Conservation (phyloP, 2,797 vertebrate species). For the Xerus rutilus region DNA sequence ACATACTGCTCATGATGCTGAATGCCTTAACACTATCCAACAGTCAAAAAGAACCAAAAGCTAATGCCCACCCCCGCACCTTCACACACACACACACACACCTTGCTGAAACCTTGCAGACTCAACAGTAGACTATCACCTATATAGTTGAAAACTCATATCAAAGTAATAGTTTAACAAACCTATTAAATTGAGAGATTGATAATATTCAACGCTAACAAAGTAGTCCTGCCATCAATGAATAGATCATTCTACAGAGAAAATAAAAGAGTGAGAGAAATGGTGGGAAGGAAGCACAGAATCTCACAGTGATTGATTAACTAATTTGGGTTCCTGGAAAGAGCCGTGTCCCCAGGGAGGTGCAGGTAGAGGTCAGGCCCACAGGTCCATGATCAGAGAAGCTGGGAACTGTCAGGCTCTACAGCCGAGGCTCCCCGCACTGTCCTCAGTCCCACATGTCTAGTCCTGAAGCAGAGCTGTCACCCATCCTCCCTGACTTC, state of each 20-base stretch:
- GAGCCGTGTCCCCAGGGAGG: neutral
- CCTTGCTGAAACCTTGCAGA: neutral
- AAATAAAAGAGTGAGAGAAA: neutral
- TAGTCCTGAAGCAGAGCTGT: neutral
- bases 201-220: neutral
- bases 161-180: neutral
- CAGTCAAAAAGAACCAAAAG: neutral
- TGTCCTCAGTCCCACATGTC: neutral
- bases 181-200: neutral
- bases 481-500: neutral
- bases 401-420: neutral
- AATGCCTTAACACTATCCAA: neutral
- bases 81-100: too few species aligned
- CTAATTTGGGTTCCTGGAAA: neutral
- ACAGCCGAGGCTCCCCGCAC: neutral
- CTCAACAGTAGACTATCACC: neutral
- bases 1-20: neutral
- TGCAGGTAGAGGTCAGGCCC: neutral
- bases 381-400: neutral
- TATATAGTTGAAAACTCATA: conserved; percentile 29
- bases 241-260: conserved; percentile 13
- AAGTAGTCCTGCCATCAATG: neutral
- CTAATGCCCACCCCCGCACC: neutral
- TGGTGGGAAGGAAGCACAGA: neutral
- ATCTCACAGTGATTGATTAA: too few species aligned